These are phyloP conservation scores for Branchinecta lindahli DNA, from an alignment of 1,140 invertebrate genomes.

Conservation along the genomic window DNA sequence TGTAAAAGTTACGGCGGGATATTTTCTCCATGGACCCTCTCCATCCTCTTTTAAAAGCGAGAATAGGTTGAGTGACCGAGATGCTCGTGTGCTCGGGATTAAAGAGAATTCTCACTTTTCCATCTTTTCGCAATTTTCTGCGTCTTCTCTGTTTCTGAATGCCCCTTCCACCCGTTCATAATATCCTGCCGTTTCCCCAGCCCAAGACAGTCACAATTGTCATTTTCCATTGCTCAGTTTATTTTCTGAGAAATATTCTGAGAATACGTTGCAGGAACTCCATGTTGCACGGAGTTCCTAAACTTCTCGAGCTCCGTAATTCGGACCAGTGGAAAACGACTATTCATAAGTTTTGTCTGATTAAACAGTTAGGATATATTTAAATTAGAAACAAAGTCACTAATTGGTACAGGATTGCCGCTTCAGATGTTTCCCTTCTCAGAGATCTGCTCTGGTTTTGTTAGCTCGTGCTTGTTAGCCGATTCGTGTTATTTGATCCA, in stretches of 20 bases:
- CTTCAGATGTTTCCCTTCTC: not conserved
- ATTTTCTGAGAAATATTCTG: not conserved
- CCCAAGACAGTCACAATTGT: not conserved
- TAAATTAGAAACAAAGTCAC: not conserved
- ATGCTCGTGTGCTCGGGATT: no score
- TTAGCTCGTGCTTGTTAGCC: no score
- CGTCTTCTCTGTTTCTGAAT: conserved; percentile 26
- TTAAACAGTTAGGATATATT: not conserved
- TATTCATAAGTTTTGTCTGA: not conserved
- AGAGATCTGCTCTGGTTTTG: not conserved
- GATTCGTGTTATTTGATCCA: not conserved
- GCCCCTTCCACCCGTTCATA: conserved; percentile 22
- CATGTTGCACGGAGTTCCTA: conserved; percentile 9
- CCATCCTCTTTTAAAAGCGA: no score
- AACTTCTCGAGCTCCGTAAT: not conserved
- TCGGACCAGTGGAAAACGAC: not conserved
- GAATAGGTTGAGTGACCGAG: no score
- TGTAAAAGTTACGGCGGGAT: no score
- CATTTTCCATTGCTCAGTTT: not conserved
- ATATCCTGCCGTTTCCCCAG: not conserved
- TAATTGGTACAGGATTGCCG: not conserved
- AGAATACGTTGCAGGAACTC: not conserved
- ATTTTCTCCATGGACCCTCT: not conserved
- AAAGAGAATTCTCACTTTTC: conserved; percentile 22
- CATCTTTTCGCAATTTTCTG: conserved; percentile 26